Percentiles rank a stretch among this genome's conserved stretches.
Evolutionary conservation across 1,140 invertebrate genomes (phyloP).

Genomic region (Lepidurus packardi): DNA sequence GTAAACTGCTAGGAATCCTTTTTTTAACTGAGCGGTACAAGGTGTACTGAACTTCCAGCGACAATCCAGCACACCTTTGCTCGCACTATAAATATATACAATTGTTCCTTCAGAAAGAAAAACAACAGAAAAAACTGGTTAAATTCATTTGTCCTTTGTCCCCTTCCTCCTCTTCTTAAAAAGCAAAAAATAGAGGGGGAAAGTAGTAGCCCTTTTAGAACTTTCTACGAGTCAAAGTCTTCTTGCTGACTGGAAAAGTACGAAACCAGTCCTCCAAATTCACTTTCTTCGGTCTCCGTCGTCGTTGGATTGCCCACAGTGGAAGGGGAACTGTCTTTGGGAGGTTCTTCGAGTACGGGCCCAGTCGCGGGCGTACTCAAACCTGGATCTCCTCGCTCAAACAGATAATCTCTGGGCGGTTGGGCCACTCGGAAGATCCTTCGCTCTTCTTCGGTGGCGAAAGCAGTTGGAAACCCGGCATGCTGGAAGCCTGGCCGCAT

Average conservation of each 20-base stretch:
- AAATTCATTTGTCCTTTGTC: too few relatives aligned
- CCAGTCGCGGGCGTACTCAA: neutral
- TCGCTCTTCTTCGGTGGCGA: slow-evolving; percentile 32
- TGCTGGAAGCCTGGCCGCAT: slow-evolving; percentile 30
- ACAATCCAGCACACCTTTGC: neutral
- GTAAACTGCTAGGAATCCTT: slow-evolving; percentile 9
- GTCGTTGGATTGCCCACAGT: neutral
- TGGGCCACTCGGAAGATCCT: slow-evolving; percentile 33
- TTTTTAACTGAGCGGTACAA: neutral
- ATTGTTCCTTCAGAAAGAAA: neutral
- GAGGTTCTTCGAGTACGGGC: slow-evolving; percentile 25
- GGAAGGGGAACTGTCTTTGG: slow-evolving; percentile 23
- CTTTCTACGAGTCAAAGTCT: slow-evolving; percentile 54
- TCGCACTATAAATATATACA: neutral
- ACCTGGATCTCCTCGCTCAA: slow-evolving; percentile 8
- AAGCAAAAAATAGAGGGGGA: too few relatives aligned
- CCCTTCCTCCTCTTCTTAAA: too few relatives aligned
- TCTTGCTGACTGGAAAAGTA: slow-evolving; percentile 81
- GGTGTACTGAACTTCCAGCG: neutral
- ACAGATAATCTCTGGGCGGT: slow-evolving; percentile 1
- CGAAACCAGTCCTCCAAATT: slow-evolving; percentile 77
- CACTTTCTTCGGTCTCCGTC: slow-evolving; percentile 50
- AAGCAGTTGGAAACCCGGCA: slow-evolving; percentile 31
- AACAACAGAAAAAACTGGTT: neutral
- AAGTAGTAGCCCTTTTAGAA: too few relatives aligned